These are phyloP conservation scores for Stenolophus ochropezus DNA, from an alignment of 2,888 invertebrate species.

Conservation along the genomic window DNA sequence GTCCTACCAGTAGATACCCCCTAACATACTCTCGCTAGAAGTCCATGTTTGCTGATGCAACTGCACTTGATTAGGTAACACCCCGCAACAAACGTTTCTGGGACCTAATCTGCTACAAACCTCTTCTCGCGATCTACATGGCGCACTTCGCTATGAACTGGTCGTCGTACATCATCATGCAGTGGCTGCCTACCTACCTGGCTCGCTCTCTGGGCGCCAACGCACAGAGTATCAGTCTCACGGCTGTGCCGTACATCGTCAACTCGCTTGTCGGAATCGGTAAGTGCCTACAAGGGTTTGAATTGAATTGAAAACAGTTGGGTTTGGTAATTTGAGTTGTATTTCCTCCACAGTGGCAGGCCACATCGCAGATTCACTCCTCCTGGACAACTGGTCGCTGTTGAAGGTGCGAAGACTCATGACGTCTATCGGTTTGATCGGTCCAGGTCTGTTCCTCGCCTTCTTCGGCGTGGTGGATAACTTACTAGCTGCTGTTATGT, in stretches of 20 bases:
- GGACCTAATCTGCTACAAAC: conserved; percentile 81
- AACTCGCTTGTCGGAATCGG: conserved; percentile 83
- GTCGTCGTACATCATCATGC: conserved; percentile 87
- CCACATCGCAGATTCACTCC: conserved; percentile 81
- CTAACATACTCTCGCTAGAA: too few relatives aligned
- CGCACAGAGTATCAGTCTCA: conserved; percentile 81
- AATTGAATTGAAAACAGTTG: too few relatives aligned
- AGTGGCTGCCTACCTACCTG: conserved; percentile 86
- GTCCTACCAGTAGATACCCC: too few relatives aligned
- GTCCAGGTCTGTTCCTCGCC: conserved; percentile 82
- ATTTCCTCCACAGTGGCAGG: conserved; percentile 83
- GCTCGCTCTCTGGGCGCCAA: conserved; percentile 79
- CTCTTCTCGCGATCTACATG: conserved; percentile 83
- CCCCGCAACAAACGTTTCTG: conserved; percentile 77
- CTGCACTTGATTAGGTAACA: conserved; percentile 53
- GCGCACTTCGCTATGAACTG: conserved; percentile 89
- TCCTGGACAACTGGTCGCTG: conserved; percentile 76
- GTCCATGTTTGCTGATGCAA: not conserved
- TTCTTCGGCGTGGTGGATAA: conserved; percentile 83
- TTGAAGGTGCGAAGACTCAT: conserved; percentile 82
- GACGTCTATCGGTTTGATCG: conserved; percentile 83
- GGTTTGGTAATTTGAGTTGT: too few relatives aligned
- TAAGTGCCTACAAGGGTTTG: conserved; percentile 67
- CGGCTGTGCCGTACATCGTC: conserved; percentile 84
- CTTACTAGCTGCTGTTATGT: conserved; percentile 80